Conservation (phyloP, 2,113 vertebrate genomes). For the Amblyopsis rosae region DNA sequence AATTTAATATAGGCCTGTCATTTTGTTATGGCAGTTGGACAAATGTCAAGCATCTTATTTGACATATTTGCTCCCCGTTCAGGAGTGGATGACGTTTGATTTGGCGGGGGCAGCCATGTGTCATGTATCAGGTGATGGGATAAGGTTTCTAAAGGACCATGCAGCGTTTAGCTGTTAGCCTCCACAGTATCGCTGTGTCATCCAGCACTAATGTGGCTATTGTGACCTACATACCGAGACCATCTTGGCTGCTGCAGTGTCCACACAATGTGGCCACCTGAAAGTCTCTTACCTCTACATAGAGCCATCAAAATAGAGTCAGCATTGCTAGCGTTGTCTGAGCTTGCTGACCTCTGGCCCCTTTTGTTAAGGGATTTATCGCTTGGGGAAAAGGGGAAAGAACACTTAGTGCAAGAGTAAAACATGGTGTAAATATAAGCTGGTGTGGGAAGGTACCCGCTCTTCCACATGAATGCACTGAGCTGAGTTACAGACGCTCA, state of each 20-base stretch:
- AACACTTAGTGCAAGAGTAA: neutral
- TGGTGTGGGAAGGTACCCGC: constrained; percentile 65
- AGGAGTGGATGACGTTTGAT: constrained; percentile 53
- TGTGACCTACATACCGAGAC: constrained; percentile 72
- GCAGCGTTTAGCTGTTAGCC: constrained; percentile 48
- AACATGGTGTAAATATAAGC: constrained; percentile 63
- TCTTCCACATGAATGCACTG: constrained; percentile 61
- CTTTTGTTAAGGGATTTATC: constrained; percentile 55
- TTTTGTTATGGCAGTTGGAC: constrained; percentile 52
- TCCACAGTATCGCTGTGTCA: constrained; percentile 56
- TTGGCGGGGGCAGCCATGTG: constrained; percentile 38
- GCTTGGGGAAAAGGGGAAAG: too few species aligned
- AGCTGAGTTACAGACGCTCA: constrained; percentile 68
- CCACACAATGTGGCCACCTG: constrained; percentile 23
- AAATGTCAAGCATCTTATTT: constrained; percentile 40
- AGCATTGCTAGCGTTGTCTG: constrained; percentile 65
- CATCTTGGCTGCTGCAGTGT: too few species aligned
- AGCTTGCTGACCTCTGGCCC: constrained; percentile 56
- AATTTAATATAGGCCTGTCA: constrained; percentile 46
- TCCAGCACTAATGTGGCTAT: constrained; percentile 68
- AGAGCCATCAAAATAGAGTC: constrained; percentile 53
- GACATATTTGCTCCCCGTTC: constrained; percentile 18
- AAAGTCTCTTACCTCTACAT: too few species aligned
- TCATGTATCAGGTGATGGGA: constrained; percentile 50
- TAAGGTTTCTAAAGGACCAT: constrained; percentile 28